Conservation (phyloP, 2,113 vertebrate genomes). For the Oriolus oriolus region DNA sequence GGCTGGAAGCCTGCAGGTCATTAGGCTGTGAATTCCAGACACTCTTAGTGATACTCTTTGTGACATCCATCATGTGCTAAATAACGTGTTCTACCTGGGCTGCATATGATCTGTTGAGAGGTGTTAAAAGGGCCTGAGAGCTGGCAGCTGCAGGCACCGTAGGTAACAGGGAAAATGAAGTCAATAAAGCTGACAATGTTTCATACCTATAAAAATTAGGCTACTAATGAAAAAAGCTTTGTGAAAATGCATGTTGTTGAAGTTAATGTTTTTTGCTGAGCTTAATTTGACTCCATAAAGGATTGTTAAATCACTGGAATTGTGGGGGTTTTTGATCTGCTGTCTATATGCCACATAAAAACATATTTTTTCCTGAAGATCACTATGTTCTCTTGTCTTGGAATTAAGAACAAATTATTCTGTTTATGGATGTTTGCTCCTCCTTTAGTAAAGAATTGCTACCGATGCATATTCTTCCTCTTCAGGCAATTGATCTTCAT, state of each 20-base stretch:
- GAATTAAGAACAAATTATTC: not conserved
- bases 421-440: not conserved
- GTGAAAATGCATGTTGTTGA: not conserved
- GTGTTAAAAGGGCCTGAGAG: not conserved
- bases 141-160: not conserved
- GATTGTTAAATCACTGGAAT: not conserved
- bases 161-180: not conserved
- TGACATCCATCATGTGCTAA: not conserved
- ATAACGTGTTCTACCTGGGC: not conserved
- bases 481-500: not conserved
- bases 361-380: not conserved
- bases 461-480: not conserved
- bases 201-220: not conserved
- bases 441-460: not conserved
- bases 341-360: not conserved
- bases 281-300: not conserved
- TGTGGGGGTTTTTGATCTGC: not conserved
- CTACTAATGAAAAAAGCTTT: not conserved
- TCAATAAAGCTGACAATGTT: not conserved
- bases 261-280: not conserved
- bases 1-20: not conserved
- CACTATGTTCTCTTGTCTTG: not conserved
- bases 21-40: not conserved
- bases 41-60: not conserved
- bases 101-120: not conserved